A percentile compares a stretch with the other conserved stretches of the same genome.
Conservation (phyloP, 2,888 invertebrate genomes). For the Crossocerus cetratus region DNA sequence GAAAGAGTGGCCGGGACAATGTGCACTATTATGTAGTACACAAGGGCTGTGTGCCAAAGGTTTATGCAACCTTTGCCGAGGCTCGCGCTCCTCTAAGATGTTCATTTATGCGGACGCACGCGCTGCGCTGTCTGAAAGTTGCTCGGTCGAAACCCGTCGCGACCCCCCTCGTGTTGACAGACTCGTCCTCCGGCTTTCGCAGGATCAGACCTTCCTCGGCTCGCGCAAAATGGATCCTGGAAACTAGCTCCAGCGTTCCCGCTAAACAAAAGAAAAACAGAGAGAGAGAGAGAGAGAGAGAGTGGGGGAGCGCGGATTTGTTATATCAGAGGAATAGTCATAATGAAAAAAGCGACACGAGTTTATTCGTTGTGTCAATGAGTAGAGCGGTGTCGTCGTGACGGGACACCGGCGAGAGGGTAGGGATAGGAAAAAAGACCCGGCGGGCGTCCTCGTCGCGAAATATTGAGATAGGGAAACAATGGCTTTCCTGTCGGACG, state of each 20-base stretch:
- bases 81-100: neutral
- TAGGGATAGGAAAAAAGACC: no score
- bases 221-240: neutral
- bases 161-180: no score
- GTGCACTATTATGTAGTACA: neutral
- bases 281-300: conserved; percentile 8
- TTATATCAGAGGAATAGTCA: neutral
- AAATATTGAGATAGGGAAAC: conserved; percentile 43
- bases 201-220: no score
- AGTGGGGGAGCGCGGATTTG: neutral
- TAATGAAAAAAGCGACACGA: neutral
- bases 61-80: neutral
- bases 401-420: neutral
- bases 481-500: conserved; percentile 28
- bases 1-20: neutral
- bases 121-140: neutral
- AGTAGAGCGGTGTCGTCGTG: no score
- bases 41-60: neutral
- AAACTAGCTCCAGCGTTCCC: neutral
- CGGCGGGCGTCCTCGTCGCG: neutral
- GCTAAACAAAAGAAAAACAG: neutral
- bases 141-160: no score
- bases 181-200: no score
- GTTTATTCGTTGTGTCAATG: neutral
- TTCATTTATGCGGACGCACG: neutral